phyloP scores from a whole-genome alignment of 2,888 invertebrate genomes.

The Rotaria macrura region DNA sequence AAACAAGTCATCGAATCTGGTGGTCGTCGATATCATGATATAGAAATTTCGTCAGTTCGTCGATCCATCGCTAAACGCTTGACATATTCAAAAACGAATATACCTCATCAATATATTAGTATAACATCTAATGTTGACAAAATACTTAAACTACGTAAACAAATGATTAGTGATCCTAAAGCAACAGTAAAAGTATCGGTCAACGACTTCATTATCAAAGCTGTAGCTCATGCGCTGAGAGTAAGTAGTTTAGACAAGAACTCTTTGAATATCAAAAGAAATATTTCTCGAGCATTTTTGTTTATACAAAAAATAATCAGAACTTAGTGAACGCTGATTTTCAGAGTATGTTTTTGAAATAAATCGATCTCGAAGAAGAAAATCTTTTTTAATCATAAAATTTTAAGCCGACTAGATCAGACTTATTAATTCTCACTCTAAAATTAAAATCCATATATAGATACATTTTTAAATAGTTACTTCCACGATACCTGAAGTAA shows the following conservation, averaged over 20 bases:
- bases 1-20: slow-evolving; percentile 19
- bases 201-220: slow-evolving; percentile 61
- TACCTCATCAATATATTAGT: slow-evolving; percentile 30
- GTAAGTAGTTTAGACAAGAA: slow-evolving; percentile 36
- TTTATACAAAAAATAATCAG: no score
- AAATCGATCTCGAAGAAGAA: no score
- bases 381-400: no score
- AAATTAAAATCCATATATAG: no score
- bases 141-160: slow-evolving; percentile 25
- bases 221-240: slow-evolving; percentile 57
- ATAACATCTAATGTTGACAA: slow-evolving; percentile 36
- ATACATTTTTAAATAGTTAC: no score
- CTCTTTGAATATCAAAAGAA: no score
- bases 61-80: slow-evolving; percentile 59
- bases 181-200: slow-evolving; percentile 55
- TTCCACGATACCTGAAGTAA: no score
- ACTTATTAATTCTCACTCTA: no score
- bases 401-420: no score
- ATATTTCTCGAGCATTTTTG: no score
- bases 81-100: slow-evolving; percentile 54
- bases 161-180: slow-evolving; percentile 24
- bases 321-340: no score
- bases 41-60: slow-evolving; percentile 56
- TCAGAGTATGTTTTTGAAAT: no score
- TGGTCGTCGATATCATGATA: slow-evolving; percentile 29